A percentile compares a stretch with the other conserved stretches of the same genome.
phyloP scores from a whole-genome alignment of 2,113 vertebrate species.

The Pterocles orientalis region DNA sequence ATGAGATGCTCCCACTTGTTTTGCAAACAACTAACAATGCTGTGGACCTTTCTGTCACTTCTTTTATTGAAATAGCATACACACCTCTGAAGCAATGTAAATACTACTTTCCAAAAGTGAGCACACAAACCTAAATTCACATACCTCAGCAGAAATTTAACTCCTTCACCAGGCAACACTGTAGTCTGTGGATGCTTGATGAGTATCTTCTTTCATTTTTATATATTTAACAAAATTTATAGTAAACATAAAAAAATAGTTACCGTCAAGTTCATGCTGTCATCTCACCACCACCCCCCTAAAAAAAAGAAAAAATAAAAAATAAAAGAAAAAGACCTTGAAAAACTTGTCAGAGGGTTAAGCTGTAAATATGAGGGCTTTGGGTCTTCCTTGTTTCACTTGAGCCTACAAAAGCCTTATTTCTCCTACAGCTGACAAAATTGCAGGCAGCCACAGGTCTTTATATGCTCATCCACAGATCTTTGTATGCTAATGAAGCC shows the following conservation, averaged over 20 bases:
- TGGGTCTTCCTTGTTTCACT: neutral
- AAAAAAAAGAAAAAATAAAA: neutral
- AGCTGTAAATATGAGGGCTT: neutral
- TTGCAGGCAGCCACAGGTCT: neutral
- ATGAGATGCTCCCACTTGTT: neutral
- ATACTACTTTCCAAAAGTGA: neutral
- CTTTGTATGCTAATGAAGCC: neutral
- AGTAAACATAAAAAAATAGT: neutral
- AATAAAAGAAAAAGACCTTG: neutral
- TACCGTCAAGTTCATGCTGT: neutral
- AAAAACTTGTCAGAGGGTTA: neutral
- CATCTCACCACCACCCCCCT: fast-evolving
- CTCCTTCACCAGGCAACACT: neutral
- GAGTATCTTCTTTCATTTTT: neutral
- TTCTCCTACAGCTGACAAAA: neutral
- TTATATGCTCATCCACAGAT: neutral
- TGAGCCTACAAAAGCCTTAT: neutral
- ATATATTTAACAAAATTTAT: neutral
- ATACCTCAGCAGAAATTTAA: neutral
- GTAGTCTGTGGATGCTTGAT: neutral
- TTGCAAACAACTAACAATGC: neutral
- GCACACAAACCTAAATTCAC: neutral
- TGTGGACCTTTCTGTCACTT: neutral
- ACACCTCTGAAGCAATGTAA: neutral
- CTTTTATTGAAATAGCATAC: neutral